These are phyloP conservation scores for Phacellophora camtschatica DNA, from an alignment of 30 jellyfish, hydroid and myxozoan species.

Conservation along the genomic window DNA sequence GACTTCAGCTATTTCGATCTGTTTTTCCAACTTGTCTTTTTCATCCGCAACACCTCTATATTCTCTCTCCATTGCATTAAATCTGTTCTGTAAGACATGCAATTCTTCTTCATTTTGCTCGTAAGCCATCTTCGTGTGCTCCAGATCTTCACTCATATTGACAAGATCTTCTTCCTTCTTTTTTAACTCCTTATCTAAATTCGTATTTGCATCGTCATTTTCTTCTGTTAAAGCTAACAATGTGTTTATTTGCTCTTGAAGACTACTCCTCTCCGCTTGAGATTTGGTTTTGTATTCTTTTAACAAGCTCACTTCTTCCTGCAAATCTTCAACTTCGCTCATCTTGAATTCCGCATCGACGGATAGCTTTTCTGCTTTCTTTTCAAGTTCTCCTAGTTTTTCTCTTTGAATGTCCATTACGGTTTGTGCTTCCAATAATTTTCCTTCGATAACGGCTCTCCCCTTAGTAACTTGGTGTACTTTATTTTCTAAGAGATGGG, in stretches of 20 bases:
- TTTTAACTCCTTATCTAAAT: conserved; percentile 7
- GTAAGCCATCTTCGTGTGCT: background rate
- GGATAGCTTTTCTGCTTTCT: background rate
- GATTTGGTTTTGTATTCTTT: conserved; percentile 22
- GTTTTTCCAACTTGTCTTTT: conserved; percentile 30
- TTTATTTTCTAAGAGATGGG: conserved; percentile 11
- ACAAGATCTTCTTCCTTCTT: background rate
- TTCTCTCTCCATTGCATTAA: conserved; percentile 37
- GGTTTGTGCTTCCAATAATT: conserved; percentile 28
- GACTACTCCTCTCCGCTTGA: background rate
- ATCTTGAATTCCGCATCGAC: conserved; percentile 1
- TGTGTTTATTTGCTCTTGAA: background rate
- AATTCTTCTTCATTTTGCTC: background rate
- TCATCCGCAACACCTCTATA: conserved; percentile 22
- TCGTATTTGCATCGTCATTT: background rate
- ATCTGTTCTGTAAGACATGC: conserved; percentile 1
- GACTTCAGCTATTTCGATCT: conserved; percentile 46
- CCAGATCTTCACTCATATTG: background rate
- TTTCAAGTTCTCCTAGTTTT: conserved; percentile 18
- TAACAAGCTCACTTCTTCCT: background rate
- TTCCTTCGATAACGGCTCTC: conserved; percentile 46
- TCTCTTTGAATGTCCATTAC: conserved; percentile 29
- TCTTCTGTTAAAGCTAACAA: background rate
- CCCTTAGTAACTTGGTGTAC: conserved; percentile 26
- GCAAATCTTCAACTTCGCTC: background rate